Evolutionary conservation across 2,797 vertebrate species (phyloP).

Genomic region (Danio jaintianensis): DNA sequence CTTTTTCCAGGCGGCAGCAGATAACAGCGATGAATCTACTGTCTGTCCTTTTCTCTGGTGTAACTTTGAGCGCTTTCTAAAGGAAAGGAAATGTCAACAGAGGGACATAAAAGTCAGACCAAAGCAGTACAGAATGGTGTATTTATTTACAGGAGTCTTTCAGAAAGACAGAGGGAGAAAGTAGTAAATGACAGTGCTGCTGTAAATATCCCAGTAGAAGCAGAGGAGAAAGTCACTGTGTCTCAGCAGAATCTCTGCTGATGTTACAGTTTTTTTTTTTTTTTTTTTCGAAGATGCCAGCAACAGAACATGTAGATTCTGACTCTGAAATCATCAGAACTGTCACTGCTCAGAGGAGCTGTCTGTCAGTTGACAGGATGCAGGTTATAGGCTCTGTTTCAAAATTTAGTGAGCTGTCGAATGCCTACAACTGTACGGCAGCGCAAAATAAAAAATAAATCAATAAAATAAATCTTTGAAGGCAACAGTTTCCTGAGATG

Average conservation of each 20-base stretch:
- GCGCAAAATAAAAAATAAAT: too few relatives aligned
- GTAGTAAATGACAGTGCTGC: slow-evolving; percentile 75
- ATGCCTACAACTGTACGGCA: neutral
- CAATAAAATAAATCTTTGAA: neutral
- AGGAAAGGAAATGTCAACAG: slow-evolving; percentile 69
- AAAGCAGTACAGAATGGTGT: slow-evolving; percentile 66
- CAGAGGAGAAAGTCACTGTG: slow-evolving; percentile 62
- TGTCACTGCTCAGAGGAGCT: slow-evolving; percentile 22
- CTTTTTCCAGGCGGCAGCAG: slow-evolving; percentile 48
- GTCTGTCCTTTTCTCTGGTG: slow-evolving; percentile 45
- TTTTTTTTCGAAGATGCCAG: too few relatives aligned
- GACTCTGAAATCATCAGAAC: slow-evolving; percentile 12
- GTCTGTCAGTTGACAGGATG: neutral
- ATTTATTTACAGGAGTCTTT: slow-evolving; percentile 69
- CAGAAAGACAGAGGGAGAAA: slow-evolving; percentile 68
- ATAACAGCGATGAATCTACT: slow-evolving; percentile 67
- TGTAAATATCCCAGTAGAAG: slow-evolving; percentile 64
- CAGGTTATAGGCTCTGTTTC: neutral
- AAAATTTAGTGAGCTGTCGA: slow-evolving; percentile 13
- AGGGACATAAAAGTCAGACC: slow-evolving; percentile 70
- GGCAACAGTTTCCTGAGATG: neutral
- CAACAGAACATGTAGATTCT: slow-evolving; percentile 28
- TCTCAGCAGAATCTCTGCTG: slow-evolving; percentile 67
- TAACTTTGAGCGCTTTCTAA: slow-evolving; percentile 51
- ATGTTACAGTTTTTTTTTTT: slow-evolving; percentile 32